Evolutionary conservation across 2,888 invertebrate genomes (phyloP).

Genomic region (Pseudoips prasinana): DNA sequence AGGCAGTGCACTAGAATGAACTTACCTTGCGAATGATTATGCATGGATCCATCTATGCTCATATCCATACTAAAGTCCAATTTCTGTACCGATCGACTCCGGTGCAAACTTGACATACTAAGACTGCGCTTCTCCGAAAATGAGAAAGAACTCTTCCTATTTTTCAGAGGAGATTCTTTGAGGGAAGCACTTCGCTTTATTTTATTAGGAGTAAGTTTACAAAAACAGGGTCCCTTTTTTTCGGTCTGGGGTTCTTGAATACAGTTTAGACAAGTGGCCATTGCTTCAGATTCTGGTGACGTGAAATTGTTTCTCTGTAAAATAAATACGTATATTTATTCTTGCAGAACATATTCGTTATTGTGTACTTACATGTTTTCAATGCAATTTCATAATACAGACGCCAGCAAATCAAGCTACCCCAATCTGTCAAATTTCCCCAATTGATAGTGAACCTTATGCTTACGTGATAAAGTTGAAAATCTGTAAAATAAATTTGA

Average conservation of each 20-base stretch:
- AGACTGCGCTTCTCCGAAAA: constrained; percentile 65
- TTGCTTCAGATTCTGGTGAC: constrained; percentile 67
- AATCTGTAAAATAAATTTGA: too few relatives aligned
- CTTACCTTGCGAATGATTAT: constrained; percentile 63
- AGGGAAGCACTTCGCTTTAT: constrained; percentile 62
- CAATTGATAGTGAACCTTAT: too few relatives aligned
- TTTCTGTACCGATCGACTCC: constrained; percentile 75
- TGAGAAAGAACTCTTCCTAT: constrained; percentile 50
- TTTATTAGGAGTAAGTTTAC: constrained; percentile 60
- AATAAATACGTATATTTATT: not conserved
- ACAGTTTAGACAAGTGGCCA: constrained; percentile 67
- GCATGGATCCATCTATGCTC: constrained; percentile 74
- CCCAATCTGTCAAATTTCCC: too few relatives aligned
- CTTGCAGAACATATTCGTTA: too few relatives aligned
- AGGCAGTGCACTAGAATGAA: not conserved
- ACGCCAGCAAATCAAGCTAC: too few relatives aligned
- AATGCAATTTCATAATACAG: too few relatives aligned
- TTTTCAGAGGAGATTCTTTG: constrained; percentile 62
- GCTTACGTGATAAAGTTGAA: too few relatives aligned
- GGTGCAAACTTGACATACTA: constrained; percentile 65
- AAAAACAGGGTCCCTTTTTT: constrained; percentile 55
- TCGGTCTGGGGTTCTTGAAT: constrained; percentile 43
- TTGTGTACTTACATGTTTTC: not conserved
- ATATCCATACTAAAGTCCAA: constrained; percentile 79
- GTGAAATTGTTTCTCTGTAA: constrained; percentile 69